Conservation (phyloP, 2,797 vertebrate species). For the Lithobates sylvaticus region DNA sequence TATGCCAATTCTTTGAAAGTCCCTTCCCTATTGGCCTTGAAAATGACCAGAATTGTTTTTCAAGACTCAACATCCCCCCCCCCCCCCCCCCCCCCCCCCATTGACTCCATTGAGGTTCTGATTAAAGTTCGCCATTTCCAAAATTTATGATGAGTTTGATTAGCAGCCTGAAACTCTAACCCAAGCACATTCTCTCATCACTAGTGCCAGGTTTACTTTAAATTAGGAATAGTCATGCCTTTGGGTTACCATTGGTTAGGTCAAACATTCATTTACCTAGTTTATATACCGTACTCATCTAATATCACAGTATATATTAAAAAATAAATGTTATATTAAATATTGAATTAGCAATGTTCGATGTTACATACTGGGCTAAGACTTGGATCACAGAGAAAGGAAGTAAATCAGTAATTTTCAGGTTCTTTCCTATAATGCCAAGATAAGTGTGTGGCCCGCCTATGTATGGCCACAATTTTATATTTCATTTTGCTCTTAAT, state of each 20-base stretch:
- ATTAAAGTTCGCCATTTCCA: too few relatives aligned
- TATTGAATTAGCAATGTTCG: constrained; percentile 8
- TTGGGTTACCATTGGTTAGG: neutral
- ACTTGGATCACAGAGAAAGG: neutral
- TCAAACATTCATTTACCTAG: neutral
- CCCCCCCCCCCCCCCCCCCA: too few relatives aligned
- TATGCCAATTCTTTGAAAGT: too few relatives aligned
- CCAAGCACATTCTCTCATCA: too few relatives aligned
- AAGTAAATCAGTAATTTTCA: neutral
- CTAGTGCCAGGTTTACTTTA: too few relatives aligned
- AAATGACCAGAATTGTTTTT: too few relatives aligned
- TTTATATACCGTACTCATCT: neutral
- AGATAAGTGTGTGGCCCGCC: neutral
- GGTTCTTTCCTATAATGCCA: neutral
- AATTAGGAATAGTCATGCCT: too few relatives aligned
- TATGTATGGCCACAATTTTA: neutral
- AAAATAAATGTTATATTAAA: constrained; percentile 5
- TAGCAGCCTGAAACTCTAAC: too few relatives aligned
- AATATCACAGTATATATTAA: neutral
- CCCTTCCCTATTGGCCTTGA: too few relatives aligned
- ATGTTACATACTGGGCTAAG: neutral
- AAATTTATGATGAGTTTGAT: too few relatives aligned
- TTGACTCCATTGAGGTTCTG: too few relatives aligned
- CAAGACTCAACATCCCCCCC: too few relatives aligned
- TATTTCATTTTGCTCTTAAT: constrained; percentile 1